These are phyloP conservation scores for Cairina moschata DNA, from an alignment of 2,113 vertebrate species.

Conservation along the genomic window DNA sequence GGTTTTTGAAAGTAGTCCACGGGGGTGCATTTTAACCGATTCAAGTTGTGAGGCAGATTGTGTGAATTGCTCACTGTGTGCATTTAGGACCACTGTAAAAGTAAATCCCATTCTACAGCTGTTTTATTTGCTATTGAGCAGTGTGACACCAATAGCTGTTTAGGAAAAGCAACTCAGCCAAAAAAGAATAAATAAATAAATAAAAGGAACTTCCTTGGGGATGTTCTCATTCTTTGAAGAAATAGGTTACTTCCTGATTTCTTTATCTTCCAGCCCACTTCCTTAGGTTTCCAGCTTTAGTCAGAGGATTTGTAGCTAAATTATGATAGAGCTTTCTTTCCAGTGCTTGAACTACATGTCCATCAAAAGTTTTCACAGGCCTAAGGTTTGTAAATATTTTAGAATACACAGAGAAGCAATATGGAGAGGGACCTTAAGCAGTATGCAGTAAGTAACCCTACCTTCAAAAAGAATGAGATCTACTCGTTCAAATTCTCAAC, in stretches of 20 bases:
- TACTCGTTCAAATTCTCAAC: not conserved
- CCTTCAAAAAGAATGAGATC: not conserved
- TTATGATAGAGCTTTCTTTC: not conserved
- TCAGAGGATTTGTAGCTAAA: not conserved
- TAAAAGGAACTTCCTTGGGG: not conserved
- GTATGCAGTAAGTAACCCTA: not conserved
- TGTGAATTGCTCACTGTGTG: conserved; percentile 58
- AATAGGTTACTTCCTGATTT: not conserved
- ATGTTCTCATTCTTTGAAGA: not conserved
- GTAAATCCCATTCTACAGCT: conserved; percentile 52
- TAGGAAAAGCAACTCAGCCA: not conserved
- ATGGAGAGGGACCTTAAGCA: not conserved
- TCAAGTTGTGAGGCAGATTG: conserved; percentile 61
- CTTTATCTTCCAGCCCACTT: not conserved
- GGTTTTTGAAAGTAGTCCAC: conserved; percentile 39
- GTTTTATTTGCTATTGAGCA: conserved; percentile 61
- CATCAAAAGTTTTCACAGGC: not conserved
- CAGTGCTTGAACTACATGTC: not conserved
- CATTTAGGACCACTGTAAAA: conserved; percentile 45
- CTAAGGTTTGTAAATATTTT: not conserved
- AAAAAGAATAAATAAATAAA: not conserved
- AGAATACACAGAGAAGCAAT: not conserved
- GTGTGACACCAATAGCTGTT: conserved; percentile 17
- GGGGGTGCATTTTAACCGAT: conserved; percentile 31
- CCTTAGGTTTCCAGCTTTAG: not conserved